Base-by-base conservation (phyloP, 2,888 invertebrate genomes). In the Callimorpha dominula region DNA sequence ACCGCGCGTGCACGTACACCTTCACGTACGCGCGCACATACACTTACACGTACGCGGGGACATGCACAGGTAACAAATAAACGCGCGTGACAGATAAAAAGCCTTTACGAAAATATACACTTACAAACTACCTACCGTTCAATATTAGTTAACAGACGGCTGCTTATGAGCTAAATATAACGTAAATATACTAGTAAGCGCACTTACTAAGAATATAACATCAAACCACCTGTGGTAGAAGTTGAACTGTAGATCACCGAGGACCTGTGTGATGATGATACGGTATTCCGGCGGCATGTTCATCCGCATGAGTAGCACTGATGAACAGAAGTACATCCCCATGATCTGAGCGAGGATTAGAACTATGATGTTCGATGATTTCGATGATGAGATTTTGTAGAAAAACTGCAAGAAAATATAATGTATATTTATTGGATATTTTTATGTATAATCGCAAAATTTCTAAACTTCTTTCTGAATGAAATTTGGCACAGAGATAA, bases 191-290 rank as follows among this genome's bases (percentile, higher is more conserved):
- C 99, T 99, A 20, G 99, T 98, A 60, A 99, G 92, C 0, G 99
- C 99, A 88, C 99, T 99, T 43, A 99, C 98, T 75, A 99, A 96
- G 92, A 99, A 99, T 89, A 99, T 99, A 7, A 99, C 99, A 93
- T 99, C 99, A 92, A 99, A 99, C 99, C 99, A 99, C 76, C 99
- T 97, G 91, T 99, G 99, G 90, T 99, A 99, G 96, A 99, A 99
- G 91, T 99, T 99, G 87, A 99, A 99, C 92, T 99, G 99, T 77
- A 99, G 95, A 89, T 99, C 99, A 0, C 99, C 99, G 31, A 99
- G 93, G 0, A 99, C 99, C 96, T 97, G 96, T 0, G 97, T 96
- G 72, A 97, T 96, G 68, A 99, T 99, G 66, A 97, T 97, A 57
- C 99, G 96, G 92, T 99, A 99, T 91, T 99, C 99, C 0, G 98